Percentiles rank a stretch among this genome's conserved stretches.
Conservation (phyloP, 1,140 invertebrate genomes). For the Nephotettix cincticeps region DNA sequence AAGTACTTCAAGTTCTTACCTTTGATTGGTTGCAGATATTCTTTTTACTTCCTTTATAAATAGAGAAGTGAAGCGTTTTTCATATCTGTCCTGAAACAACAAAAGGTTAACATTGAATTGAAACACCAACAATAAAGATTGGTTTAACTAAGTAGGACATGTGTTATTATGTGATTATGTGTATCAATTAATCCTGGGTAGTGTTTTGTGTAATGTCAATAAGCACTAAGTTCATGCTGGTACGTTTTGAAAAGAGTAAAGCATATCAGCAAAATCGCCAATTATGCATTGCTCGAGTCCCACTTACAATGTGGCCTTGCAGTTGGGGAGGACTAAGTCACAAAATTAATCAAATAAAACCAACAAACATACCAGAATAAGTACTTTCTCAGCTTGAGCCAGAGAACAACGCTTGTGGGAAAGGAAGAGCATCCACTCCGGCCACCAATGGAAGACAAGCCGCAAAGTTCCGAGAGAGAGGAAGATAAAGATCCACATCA, state of each 20-base stretch:
- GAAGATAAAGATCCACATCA: conserved; percentile 63
- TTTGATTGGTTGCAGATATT: conserved; percentile 53
- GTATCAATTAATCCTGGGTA: too few relatives aligned
- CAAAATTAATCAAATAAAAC: too few relatives aligned
- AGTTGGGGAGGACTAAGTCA: too few relatives aligned
- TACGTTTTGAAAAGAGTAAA: too few relatives aligned
- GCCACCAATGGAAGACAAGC: conserved; percentile 85
- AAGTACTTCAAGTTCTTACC: conserved; percentile 40
- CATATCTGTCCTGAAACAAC: conserved; percentile 59
- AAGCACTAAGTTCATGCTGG: too few relatives aligned
- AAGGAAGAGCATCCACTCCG: conserved; percentile 70
- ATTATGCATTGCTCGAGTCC: too few relatives aligned
- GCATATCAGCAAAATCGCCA: too few relatives aligned
- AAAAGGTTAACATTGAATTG: conserved; percentile 22
- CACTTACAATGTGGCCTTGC: too few relatives aligned
- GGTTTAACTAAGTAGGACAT: too few relatives aligned
- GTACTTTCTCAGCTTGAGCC: conserved; percentile 68
- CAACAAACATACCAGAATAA: conserved; percentile 75
- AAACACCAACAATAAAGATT: too few relatives aligned
- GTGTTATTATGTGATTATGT: too few relatives aligned
- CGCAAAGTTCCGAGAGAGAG: conserved; percentile 71
- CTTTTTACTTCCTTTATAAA: conserved; percentile 61
- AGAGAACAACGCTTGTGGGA: conserved; percentile 71
- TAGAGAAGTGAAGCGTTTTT: conserved; percentile 65
- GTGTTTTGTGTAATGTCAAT: too few relatives aligned